Conservation (phyloP, 2,113 vertebrate genomes). For the Boulengeromyrus knoepffleri region DNA sequence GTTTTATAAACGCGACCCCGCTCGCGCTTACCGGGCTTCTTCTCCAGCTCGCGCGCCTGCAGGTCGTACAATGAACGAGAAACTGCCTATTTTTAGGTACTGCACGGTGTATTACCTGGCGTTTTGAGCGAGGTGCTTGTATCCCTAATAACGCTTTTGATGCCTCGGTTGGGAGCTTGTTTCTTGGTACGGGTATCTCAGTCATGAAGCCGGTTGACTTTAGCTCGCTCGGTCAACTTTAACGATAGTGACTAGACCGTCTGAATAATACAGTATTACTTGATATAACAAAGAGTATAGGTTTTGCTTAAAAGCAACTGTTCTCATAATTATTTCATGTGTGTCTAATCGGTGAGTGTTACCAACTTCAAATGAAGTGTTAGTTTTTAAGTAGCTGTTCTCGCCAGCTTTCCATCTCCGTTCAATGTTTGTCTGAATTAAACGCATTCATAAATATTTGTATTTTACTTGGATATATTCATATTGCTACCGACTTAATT, state of each 20-base stretch:
- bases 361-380: not conserved
- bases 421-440: not conserved
- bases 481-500: not conserved
- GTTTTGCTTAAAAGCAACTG: not conserved
- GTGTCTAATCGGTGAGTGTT: not conserved
- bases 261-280: not conserved
- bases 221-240: not conserved
- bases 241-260: not conserved
- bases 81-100: not conserved
- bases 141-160: not conserved
- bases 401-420: not conserved
- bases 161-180: not conserved
- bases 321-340: not conserved
- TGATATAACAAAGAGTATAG: not conserved
- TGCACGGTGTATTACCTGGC: not conserved
- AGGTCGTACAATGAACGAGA: not conserved
- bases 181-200: not conserved
- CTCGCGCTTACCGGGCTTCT: not conserved
- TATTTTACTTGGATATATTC: not conserved
- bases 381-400: not conserved
- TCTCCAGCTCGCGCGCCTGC: not conserved
- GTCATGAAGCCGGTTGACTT: not conserved
- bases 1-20: conserved; percentile 20
- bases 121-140: not conserved
- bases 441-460: not conserved